Base-by-base conservation (phyloP, 2,888 invertebrate genomes). In the Athetis lepigone region DNA sequence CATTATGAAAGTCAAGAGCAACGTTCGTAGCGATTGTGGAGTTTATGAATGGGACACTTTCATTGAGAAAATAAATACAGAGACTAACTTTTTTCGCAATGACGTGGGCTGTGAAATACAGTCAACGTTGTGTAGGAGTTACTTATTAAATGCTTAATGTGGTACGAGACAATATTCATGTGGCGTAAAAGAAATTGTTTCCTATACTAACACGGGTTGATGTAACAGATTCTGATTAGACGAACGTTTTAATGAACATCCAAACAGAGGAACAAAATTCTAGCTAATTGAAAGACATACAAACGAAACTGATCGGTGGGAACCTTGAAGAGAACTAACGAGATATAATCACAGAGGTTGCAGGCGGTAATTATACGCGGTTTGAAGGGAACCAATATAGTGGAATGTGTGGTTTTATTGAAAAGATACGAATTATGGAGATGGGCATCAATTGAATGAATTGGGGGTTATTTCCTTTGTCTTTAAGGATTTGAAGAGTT, bases 241-340 rank as follows among this genome's bases (percentile, higher is more conserved):
- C 33, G 46, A 18, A 33, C 29, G 19, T 36, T 47, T 62, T 19
- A 37, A 51, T 49, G 18, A 42, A 36, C 47, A 4, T 23, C 21
- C 59, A 69, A 63, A 70, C 18, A 70, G 40, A 56, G 42, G 16
- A 46, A 40, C 51, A 29, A 47, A 56, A 60, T 29, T 21, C 21
- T 33, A 70, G 49, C 58, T 69, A 75, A 80, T 80, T 78, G 70
- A 70, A 77, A 74, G 65, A 52, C 42, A 70, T 19, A 73, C 74
- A 73, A 68, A 72, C 55, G 59, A 49, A 66, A 70, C 65, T 23
- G 50, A 57, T 60, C 66, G 47, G 40, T 70, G 70, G 52, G 70
- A 75, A 62, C 71, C 73, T 80, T 75, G 74, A 82, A 76, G 72
- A 65, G 74, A 71, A 65, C 75, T 84, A 84, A 84, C 82, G 78